Evolutionary conservation across 2,113 vertebrate species (phyloP).

Genomic region (Suncus etruscus): DNA sequence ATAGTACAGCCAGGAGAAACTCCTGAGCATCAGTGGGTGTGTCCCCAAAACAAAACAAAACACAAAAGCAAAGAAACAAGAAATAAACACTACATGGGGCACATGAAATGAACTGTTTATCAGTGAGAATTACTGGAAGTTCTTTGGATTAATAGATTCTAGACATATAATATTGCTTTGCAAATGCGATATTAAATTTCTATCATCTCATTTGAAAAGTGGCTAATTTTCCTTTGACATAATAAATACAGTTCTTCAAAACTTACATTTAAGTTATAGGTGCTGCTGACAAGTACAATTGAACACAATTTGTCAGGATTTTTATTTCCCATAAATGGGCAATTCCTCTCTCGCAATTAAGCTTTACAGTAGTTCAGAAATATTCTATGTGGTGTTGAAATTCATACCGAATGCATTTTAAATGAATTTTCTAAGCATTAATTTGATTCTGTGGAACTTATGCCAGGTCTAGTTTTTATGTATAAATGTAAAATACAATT

Average conservation of each 20-base stretch:
- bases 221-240: constrained; percentile 80
- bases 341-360: constrained; percentile 47
- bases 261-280: constrained; percentile 70
- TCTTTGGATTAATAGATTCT: constrained; percentile 52
- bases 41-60: not conserved
- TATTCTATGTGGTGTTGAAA: constrained; percentile 64
- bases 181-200: constrained; percentile 80
- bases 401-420: constrained; percentile 60
- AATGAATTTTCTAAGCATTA: constrained; percentile 63
- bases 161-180: constrained; percentile 65
- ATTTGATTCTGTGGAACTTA: constrained; percentile 44
- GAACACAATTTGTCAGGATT: constrained; percentile 53
- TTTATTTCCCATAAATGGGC: constrained; percentile 65
- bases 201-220: constrained; percentile 64
- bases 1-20: not conserved
- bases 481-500: constrained; percentile 50
- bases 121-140: constrained; percentile 56
- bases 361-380: constrained; percentile 36
- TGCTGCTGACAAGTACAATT: constrained; percentile 75
- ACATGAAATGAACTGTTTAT: constrained; percentile 56
- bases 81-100: not conserved
- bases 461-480: constrained; percentile 28
- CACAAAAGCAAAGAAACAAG: not conserved
- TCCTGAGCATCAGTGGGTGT: not conserved
- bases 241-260: constrained; percentile 73